A percentile compares a stretch with the other conserved stretches of the same genome.
Conservation (phyloP, 2,113 vertebrate species). For the Elaphurus davidianus region DNA sequence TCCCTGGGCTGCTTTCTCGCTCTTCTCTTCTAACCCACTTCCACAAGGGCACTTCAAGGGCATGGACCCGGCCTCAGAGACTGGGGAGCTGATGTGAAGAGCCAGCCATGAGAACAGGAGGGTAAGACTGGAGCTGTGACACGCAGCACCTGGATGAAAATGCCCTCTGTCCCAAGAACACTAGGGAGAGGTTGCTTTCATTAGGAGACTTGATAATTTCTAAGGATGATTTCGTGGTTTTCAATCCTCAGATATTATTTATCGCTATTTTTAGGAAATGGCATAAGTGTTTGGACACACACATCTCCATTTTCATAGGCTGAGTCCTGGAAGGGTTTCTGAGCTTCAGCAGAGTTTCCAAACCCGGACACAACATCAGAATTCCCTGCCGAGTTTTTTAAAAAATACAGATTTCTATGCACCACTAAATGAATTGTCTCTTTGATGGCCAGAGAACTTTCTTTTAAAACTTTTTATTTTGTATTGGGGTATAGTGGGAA, state of each 20-base stretch:
- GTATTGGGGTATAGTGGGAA: background rate
- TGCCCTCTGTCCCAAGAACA: background rate
- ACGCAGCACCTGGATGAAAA: background rate
- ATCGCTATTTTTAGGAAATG: background rate
- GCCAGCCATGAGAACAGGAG: background rate
- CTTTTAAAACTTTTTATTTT: background rate
- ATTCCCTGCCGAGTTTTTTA: background rate
- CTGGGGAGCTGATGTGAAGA: background rate
- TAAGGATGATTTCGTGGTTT: background rate
- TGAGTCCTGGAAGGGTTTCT: background rate
- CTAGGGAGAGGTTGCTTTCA: background rate
- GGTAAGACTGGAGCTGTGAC: background rate
- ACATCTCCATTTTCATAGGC: background rate
- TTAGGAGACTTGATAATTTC: background rate
- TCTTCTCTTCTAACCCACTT: background rate
- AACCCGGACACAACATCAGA: background rate
- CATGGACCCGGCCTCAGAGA: background rate
- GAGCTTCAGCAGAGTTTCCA: background rate
- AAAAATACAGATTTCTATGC: background rate
- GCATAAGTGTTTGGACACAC: background rate
- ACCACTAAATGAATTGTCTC: background rate
- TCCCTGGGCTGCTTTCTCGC: background rate
- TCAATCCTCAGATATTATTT: background rate
- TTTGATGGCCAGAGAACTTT: background rate
- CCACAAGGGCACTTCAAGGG: background rate